Evolutionary conservation across 1,140 invertebrate genomes (phyloP).

Genomic region (Cephus cinctus): DNA sequence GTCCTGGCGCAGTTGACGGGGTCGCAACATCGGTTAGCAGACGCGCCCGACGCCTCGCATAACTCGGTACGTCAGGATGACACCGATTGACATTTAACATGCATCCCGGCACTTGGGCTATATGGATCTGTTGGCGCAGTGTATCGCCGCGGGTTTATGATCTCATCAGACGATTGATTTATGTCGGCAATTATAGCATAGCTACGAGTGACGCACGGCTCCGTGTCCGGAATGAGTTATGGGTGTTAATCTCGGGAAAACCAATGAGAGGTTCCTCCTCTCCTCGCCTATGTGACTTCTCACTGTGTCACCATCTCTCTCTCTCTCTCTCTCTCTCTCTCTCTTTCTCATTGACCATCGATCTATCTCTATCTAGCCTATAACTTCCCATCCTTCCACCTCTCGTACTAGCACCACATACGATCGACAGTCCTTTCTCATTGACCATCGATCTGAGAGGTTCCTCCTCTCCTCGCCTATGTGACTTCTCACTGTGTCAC

Average conservation of each 20-base stretch:
- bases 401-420: no score
- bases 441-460: conserved; percentile 18
- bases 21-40: conserved; percentile 19
- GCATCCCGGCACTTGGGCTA: conserved; percentile 44
- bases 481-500: not conserved
- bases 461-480: conserved; percentile 15
- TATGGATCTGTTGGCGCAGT: conserved; percentile 44
- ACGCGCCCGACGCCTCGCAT: conserved; percentile 6
- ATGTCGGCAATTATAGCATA: conserved; percentile 56
- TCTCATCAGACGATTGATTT: conserved; percentile 58
- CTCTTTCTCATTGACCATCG: no score
- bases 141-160: conserved; percentile 53
- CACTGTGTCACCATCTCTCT: not conserved
- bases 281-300: conserved; percentile 5
- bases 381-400: no score
- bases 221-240: conserved; percentile 53
- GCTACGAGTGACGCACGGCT: conserved; percentile 51
- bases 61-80: conserved; percentile 34
- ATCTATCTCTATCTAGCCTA: not conserved
- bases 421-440: conserved; percentile 9
- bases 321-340: not conserved
- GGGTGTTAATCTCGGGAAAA: conserved; percentile 51
- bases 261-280: conserved; percentile 36
- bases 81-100: conserved; percentile 52
- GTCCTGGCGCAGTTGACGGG: no score